These are phyloP conservation scores for Willisornis vidua DNA, from an alignment of 2,113 vertebrate genomes.

Conservation along the genomic window DNA sequence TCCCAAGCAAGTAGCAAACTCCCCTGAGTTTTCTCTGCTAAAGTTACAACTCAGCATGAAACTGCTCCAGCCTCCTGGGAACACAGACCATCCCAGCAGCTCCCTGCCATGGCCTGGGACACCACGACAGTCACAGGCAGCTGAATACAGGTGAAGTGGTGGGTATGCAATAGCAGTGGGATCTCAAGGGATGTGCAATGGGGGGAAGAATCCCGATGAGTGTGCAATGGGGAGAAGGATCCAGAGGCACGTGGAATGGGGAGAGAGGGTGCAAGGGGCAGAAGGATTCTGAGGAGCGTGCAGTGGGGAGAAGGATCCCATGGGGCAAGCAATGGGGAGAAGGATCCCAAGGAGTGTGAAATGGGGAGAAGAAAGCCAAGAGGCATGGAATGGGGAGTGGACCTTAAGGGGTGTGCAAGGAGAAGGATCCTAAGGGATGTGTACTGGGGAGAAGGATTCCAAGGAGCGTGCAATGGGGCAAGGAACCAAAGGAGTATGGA, in stretches of 20 bases:
- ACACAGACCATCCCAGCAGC: not conserved
- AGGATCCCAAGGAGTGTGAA: not conserved
- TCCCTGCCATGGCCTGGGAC: not conserved
- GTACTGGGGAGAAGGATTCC: not conserved
- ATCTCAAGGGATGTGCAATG: not conserved
- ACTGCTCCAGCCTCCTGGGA: not conserved
- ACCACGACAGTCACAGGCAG: not conserved
- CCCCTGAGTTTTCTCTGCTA: conserved; percentile 14
- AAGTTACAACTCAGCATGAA: conserved; percentile 26
- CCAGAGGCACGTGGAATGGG: rapidly evolving
- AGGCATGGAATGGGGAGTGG: too few relatives aligned
- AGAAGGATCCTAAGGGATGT: not conserved
- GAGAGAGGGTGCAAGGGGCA: too few relatives aligned
- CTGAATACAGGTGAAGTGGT: not conserved
- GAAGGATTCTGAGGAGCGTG: too few relatives aligned
- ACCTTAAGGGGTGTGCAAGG: not conserved
- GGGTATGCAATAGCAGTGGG: rapidly evolving
- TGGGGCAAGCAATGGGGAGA: not conserved
- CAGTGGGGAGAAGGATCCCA: too few relatives aligned
- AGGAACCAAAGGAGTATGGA: not conserved
- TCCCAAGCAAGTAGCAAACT: conserved; percentile 33
- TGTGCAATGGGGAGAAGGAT: not conserved
- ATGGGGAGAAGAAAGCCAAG: not conserved
- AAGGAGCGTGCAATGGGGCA: rapidly evolving
- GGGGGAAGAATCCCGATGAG: too few relatives aligned